Base-by-base conservation (phyloP, 1,140 invertebrate genomes). In the Lycorma delicatula region DNA sequence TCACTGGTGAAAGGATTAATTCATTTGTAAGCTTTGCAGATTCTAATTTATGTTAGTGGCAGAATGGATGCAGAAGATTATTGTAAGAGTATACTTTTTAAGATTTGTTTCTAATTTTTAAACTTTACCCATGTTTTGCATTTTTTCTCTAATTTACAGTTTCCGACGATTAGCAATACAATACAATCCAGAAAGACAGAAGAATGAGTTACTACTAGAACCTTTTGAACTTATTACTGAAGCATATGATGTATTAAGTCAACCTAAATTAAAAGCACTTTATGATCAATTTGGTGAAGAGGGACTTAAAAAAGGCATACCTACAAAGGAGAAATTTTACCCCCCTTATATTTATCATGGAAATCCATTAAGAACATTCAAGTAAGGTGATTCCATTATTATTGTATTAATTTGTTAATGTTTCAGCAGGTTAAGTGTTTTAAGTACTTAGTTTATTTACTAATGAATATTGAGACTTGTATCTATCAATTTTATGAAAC, bases 261-360 rank as follows among this genome's bases (percentile, higher is more conserved):
- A 92, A 71, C 75, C 83, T 52, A 70, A 80, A 50, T 74, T 68
- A 54, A 75, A 86, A 60, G 81, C 88, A n/a, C 78, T 95, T 29
- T 96, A 87, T 71, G 91, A 96, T 72, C 86, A 90, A 63, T 96
- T 83, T 68, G 93, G 93, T 0, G 91, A 93, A 72, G 84, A 87
- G 64, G 91, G 91, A 1, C 72, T 96, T 26, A 93, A 92, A 70
- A 78, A 78, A 59, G 86, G 87, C 1, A 76, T 86, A 1, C 78
- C 81, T 11, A 77, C 80, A 22, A 77, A 81, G 1, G 68, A 72
- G 49, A 78, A 77, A n/a, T 86, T 80, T 63, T 82, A 84, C 50
- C 80, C 81, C 59, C 82, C 86, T 0, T 94, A 91, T 70, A 73
- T 79, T 16, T 93, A 86, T 72, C 87, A 91, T 67, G 89, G 87